Conservation (phyloP, 1,140 invertebrate genomes). For the Pteromalus puparum region DNA sequence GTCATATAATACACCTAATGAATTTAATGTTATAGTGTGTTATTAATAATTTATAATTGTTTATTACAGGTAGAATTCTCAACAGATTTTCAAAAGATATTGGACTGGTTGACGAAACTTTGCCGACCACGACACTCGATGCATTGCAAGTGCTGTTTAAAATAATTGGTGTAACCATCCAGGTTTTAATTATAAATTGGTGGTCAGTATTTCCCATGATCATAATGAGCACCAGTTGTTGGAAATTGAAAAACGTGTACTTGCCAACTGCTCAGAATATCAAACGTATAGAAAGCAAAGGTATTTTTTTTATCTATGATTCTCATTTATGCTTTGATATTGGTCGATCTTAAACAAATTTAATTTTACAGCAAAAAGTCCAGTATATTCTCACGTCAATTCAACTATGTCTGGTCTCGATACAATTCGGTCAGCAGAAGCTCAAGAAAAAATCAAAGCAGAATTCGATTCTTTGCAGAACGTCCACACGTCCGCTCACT, state of each 20-base stretch:
- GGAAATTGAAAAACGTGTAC: constrained; percentile 83
- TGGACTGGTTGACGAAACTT: constrained; percentile 86
- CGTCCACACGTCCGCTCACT: constrained; percentile 79
- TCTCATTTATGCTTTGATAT: not conserved
- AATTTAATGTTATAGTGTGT: not conserved
- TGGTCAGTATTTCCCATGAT: constrained; percentile 84
- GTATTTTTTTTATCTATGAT: constrained; percentile 70
- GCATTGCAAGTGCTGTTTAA: constrained; percentile 78
- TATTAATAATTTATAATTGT: constrained; percentile 58
- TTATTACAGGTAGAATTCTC: constrained; percentile 81
- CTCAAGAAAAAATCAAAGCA: constrained; percentile 81
- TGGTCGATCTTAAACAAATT: too few relatives aligned
- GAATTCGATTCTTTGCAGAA: constrained; percentile 84
- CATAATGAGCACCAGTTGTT: constrained; percentile 80
- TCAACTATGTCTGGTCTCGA: constrained; percentile 86
- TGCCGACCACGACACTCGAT: constrained; percentile 86
- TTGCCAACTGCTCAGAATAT: constrained; percentile 86
- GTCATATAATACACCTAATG: constrained; percentile 50
- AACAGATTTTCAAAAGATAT: constrained; percentile 92
- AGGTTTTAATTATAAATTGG: constrained; percentile 85
- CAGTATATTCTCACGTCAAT: constrained; percentile 86
- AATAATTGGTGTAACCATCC: constrained; percentile 78
- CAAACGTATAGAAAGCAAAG: constrained; percentile 87
- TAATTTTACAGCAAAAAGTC: constrained; percentile 78
- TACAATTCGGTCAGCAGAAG: constrained; percentile 85